Conservation (phyloP, 2,888 invertebrate genomes). For the Herminia tarsipennalis region DNA sequence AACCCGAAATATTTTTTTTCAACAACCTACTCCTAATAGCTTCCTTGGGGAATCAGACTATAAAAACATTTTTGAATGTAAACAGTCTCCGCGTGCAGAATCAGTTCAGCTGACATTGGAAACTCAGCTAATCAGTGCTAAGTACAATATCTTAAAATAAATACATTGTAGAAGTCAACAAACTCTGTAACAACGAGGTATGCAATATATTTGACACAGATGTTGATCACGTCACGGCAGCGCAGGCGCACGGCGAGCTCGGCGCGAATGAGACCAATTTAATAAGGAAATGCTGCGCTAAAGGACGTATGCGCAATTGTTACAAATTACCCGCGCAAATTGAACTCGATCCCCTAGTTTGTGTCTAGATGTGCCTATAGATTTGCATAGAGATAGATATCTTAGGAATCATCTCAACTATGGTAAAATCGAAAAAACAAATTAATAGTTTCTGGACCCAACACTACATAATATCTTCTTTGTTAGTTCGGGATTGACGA, state of each 20-base stretch:
- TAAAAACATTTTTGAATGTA: too few species aligned
- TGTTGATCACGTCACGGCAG: constrained; percentile 1
- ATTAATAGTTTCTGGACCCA: too few species aligned
- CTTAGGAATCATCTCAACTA: background rate
- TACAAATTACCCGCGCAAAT: constrained; percentile 61
- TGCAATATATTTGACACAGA: constrained; percentile 21
- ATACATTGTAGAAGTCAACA: constrained; percentile 25
- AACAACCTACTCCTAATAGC: too few species aligned
- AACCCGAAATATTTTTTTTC: too few species aligned
- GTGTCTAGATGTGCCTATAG: constrained; percentile 22
- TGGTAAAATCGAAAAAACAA: background rate
- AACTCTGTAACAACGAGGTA: constrained; percentile 29
- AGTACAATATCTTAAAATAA: background rate
- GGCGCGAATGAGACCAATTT: constrained; percentile 51
- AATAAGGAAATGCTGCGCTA: constrained; percentile 60
- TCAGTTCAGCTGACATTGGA: too few species aligned
- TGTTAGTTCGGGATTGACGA: too few species aligned
- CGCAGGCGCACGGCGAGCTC: constrained; percentile 4
- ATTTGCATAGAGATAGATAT: constrained; percentile 6
- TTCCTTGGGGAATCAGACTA: too few species aligned
- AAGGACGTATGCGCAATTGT: constrained; percentile 75
- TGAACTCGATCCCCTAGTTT: constrained; percentile 50
- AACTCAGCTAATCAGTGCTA: background rate
- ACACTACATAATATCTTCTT: too few species aligned
- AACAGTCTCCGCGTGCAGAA: too few species aligned